A percentile compares a stretch with the other conserved stretches of the same genome.
phyloP scores from a whole-genome alignment of 1,140 invertebrate genomes.

The Drosophila kohkoa region DNA sequence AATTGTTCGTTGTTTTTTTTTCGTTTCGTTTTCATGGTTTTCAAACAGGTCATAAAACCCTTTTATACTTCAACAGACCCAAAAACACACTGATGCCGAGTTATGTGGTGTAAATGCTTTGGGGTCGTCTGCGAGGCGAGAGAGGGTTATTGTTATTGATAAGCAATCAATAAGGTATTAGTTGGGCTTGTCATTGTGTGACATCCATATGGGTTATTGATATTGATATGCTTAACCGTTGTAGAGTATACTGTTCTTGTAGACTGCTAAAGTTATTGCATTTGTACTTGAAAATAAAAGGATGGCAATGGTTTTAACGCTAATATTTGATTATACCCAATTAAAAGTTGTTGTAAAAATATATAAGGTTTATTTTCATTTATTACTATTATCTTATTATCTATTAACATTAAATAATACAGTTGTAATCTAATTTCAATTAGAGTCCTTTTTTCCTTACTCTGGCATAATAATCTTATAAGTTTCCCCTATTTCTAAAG shows the following conservation, averaged over 20 bases:
- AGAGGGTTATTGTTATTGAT: conserved; percentile 54
- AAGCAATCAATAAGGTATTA: conserved; percentile 79
- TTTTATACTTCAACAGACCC: conserved; percentile 79
- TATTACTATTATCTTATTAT: too few species aligned
- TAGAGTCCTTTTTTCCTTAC: too few species aligned
- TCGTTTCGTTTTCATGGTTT: conserved; percentile 39
- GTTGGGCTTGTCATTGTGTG: conserved; percentile 74
- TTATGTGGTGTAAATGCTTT: conserved; percentile 75
- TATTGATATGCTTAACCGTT: conserved; percentile 47
- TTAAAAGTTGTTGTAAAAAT: too few species aligned
- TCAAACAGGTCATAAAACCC: conserved; percentile 78
- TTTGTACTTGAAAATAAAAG: background rate
- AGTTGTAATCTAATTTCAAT: too few species aligned
- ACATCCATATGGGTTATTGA: conserved; percentile 69
- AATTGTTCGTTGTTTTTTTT: conserved; percentile 36
- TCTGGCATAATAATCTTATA: too few species aligned
- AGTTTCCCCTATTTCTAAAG: too few species aligned
- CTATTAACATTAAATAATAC: too few species aligned
- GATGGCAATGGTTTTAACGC: too few species aligned
- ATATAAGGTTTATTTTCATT: too few species aligned
- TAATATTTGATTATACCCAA: too few species aligned
- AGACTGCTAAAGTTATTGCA: background rate
- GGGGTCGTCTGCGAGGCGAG: conserved; percentile 8
- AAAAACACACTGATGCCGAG: conserved; percentile 64
- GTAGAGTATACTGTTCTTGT: background rate